phyloP scores from a whole-genome alignment of 2,888 invertebrate genomes.

The Brachypterus glaber region DNA sequence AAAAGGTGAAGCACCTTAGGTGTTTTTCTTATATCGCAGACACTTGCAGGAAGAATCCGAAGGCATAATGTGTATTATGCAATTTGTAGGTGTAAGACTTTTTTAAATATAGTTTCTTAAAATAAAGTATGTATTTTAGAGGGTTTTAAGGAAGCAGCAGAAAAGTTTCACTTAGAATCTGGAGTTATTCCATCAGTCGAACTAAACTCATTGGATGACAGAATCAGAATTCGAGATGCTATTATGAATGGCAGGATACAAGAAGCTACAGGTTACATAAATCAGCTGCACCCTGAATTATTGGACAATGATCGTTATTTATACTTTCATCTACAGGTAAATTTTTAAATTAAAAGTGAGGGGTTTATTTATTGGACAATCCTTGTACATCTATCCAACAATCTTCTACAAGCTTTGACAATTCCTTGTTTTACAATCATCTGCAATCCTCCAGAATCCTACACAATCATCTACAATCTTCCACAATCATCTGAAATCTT shows the following conservation, averaged over 20 bases:
- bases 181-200: slow-evolving; percentile 72
- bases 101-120: slow-evolving; percentile 1
- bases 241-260: slow-evolving; percentile 88
- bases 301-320: slow-evolving; percentile 91
- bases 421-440: too few relatives aligned
- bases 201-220: slow-evolving; percentile 77
- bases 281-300: slow-evolving; percentile 87
- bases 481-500: too few relatives aligned
- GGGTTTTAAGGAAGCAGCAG: slow-evolving; percentile 93
- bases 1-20: too few relatives aligned
- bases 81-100: background rate
- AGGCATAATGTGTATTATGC: too few relatives aligned
- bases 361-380: background rate
- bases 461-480: too few relatives aligned
- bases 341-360: slow-evolving; percentile 14
- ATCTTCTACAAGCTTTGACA: too few relatives aligned
- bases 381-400: too few relatives aligned
- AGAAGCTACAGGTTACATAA: slow-evolving; percentile 88
- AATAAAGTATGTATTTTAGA: slow-evolving; percentile 56
- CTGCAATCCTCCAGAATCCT: too few relatives aligned
- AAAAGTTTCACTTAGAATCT: slow-evolving; percentile 92
- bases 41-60: slow-evolving; percentile 4
- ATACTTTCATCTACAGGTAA: slow-evolving; percentile 87
- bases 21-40: too few relatives aligned
- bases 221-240: slow-evolving; percentile 86